A percentile compares a stretch with the other conserved stretches of the same genome.
These are phyloP conservation scores for Nomia melanderi DNA, from an alignment of 1,140 invertebrate species.

Conservation along the genomic window DNA sequence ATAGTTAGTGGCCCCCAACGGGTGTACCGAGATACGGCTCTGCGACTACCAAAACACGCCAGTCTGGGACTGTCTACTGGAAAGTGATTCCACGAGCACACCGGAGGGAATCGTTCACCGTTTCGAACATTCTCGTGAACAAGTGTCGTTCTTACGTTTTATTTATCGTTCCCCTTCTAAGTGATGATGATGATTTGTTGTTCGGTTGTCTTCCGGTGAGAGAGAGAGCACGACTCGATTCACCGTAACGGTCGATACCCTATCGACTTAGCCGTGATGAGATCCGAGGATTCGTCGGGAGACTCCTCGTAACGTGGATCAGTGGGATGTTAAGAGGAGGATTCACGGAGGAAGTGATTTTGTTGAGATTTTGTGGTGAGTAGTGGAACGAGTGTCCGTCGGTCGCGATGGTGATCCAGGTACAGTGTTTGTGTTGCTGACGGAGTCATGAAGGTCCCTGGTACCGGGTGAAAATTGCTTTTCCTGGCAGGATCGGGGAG, in stretches of 20 bases:
- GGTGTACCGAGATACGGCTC: slow-evolving; percentile 63
- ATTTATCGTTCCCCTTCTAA: no score
- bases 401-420: slow-evolving; percentile 26
- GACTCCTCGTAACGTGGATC: not conserved
- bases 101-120: not conserved
- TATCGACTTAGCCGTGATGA: no score
- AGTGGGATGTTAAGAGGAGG: not conserved
- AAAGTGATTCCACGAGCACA: not conserved
- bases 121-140: not conserved
- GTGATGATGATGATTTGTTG: no score
- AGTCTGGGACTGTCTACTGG: slow-evolving; percentile 21
- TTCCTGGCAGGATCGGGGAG: no score
- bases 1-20: slow-evolving; percentile 76
- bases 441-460: not conserved
- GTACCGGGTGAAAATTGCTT: not conserved
- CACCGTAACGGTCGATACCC: no score
- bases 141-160: not conserved
- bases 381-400: slow-evolving; percentile 19
- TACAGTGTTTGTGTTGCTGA: slow-evolving; percentile 14
- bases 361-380: not conserved
- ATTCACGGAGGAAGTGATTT: not conserved
- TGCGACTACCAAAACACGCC: slow-evolving; percentile 41
- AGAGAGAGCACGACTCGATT: no score
- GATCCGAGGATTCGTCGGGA: not conserved
- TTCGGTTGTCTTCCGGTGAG: no score